Percentiles rank a stretch among this genome's conserved stretches.
phyloP scores from a whole-genome alignment of 2,797 vertebrate genomes.

The Huso huso region DNA sequence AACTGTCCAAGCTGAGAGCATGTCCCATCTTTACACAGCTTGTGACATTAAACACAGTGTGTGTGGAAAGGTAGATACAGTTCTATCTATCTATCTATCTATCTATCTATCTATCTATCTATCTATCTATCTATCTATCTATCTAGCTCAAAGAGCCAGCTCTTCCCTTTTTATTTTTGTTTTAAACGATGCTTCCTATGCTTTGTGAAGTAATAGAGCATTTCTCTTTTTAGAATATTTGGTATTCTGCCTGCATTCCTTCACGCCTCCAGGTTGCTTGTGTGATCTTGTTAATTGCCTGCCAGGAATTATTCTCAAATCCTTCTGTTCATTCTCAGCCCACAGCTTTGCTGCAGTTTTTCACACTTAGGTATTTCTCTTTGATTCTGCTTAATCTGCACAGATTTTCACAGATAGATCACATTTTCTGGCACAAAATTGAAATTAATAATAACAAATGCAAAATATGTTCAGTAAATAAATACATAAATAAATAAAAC shows the following conservation, averaged over 20 bases:
- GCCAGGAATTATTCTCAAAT: neutral
- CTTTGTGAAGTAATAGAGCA: no score
- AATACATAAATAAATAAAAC: neutral
- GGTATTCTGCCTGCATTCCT: neutral
- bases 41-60: no score
- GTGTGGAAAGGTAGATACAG: no score
- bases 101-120: no score
- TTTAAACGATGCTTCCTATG: no score
- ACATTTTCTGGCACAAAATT: neutral
- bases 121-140: no score
- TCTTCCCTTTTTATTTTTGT: no score
- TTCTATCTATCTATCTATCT: no score
- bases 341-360: neutral
- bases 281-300: constrained; percentile 9
- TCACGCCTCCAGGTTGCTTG: neutral
- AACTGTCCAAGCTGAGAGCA: no score
- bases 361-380: neutral
- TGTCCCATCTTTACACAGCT: no score
- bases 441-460: neutral
- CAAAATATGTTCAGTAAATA: neutral
- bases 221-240: neutral
- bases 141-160: no score
- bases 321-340: neutral
- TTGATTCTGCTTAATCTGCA: neutral
- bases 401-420: neutral